Conservation (phyloP, 2,888 invertebrate genomes). For the Abscondita cerata region DNA sequence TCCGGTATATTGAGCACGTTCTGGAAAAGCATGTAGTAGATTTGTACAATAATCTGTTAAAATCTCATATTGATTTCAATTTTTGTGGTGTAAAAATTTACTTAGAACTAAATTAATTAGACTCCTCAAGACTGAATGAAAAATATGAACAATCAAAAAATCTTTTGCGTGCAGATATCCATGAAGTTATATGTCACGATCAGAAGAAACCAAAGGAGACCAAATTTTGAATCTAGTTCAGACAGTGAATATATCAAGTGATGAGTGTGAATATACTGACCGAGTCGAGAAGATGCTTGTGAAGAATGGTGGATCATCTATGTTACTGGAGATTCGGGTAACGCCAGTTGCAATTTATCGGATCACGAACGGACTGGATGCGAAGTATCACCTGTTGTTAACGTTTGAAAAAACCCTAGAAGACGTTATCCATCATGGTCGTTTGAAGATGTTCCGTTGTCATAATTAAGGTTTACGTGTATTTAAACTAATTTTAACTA, state of each 20-base stretch:
- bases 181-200: slow-evolving; percentile 3
- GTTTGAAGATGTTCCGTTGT: slow-evolving; percentile 11
- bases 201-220: neutral
- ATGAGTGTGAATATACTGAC: neutral
- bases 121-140: slow-evolving; percentile 8
- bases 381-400: neutral
- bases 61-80: neutral
- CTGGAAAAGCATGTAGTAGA: too few relatives aligned
- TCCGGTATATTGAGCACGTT: too few relatives aligned
- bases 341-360: slow-evolving; percentile 16
- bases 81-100: slow-evolving; percentile 20
- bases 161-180: slow-evolving; percentile 1
- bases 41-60: slow-evolving; percentile 23
- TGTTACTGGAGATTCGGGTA: neutral
- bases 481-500: too few relatives aligned
- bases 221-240: neutral
- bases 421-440: slow-evolving; percentile 2
- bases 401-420: neutral
- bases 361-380: slow-evolving; percentile 26
- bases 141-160: slow-evolving; percentile 14
- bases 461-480: too few relatives aligned
- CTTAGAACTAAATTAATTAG: slow-evolving; percentile 34
- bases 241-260: neutral
- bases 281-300: neutral
- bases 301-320: slow-evolving; percentile 6